A percentile compares a stretch with the other conserved stretches of the same genome.
Evolutionary conservation across 2,888 invertebrate species (phyloP).

Genomic region (Caenorhabditis sp.): DNA sequence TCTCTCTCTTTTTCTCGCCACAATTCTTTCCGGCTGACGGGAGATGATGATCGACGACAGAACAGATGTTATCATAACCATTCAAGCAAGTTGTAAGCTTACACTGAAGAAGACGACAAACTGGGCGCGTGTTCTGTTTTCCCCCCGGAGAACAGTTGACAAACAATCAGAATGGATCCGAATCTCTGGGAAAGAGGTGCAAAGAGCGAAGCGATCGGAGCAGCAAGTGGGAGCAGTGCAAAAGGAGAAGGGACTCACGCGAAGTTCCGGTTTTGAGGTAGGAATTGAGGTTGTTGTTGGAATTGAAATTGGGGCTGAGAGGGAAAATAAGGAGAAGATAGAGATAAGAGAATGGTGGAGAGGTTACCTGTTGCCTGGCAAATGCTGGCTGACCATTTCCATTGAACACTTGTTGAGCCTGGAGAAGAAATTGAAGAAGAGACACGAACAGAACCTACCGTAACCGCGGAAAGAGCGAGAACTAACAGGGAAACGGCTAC

Average conservation of each 20-base stretch:
- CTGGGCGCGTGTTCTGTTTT: conserved; percentile 14
- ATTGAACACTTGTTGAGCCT: conserved; percentile 54
- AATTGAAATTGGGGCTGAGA: conserved; percentile 37
- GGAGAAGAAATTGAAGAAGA: too few relatives aligned
- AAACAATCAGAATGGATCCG: too few relatives aligned
- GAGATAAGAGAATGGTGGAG: background rate
- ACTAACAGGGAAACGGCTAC: conserved; percentile 25
- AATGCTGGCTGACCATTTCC: conserved; percentile 34
- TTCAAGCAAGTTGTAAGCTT: conserved; percentile 55
- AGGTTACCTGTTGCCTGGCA: conserved; percentile 39
- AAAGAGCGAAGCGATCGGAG: too few relatives aligned
- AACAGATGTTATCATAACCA: conserved; percentile 57
- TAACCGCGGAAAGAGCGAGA: conserved; percentile 37
- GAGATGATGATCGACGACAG: conserved; percentile 31
- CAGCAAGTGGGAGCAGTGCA: background rate
- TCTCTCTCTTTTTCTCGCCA: background rate
- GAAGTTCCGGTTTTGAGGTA: conserved; percentile 36
- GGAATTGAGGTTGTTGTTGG: conserved; percentile 27
- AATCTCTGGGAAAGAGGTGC: too few relatives aligned
- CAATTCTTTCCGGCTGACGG: conserved; percentile 34
- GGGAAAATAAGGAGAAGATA: background rate
- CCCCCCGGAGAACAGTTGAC: background rate
- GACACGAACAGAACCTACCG: too few relatives aligned
- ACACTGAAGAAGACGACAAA: conserved; percentile 21
- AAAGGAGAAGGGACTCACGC: conserved; percentile 23